Percentiles rank a stretch among this genome's conserved stretches.
Evolutionary conservation across 1,140 invertebrate genomes (phyloP).

Genomic region (Lepidurus arcticus): DNA sequence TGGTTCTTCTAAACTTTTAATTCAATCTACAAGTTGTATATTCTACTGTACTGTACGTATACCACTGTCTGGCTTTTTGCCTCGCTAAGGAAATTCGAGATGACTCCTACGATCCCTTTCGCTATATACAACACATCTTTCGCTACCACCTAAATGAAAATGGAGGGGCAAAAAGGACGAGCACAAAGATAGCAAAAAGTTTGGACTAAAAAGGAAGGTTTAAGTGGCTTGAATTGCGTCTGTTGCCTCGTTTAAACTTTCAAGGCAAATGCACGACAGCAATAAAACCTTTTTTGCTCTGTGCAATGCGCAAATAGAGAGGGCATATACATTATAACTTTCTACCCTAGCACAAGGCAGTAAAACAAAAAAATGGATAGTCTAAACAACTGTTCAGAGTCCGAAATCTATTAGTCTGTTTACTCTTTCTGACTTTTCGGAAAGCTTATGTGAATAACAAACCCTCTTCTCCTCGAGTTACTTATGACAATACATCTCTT

Average conservation of each 20-base stretch:
- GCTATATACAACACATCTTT: background rate
- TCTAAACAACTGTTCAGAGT: background rate
- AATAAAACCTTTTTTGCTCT: background rate
- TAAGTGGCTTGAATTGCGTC: constrained; percentile 10
- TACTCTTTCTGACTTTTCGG: background rate
- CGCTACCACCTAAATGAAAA: background rate
- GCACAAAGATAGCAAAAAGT: background rate
- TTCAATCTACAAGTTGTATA: background rate
- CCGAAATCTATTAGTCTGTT: background rate
- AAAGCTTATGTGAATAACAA: background rate
- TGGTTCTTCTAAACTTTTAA: background rate
- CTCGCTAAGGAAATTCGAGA: background rate
- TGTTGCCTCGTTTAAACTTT: constrained; percentile 15
- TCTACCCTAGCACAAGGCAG: background rate
- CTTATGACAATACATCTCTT: background rate
- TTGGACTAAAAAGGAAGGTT: background rate
- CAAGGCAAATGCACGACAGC: constrained; percentile 12
- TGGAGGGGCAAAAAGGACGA: background rate
- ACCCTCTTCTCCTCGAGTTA: background rate
- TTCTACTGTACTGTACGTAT: too few relatives aligned
- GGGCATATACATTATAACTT: background rate
- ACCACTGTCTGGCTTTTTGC: background rate
- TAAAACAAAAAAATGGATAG: background rate
- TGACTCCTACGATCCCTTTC: background rate
- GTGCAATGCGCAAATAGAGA: background rate